Evolutionary conservation across 2,797 vertebrate genomes (phyloP), one percentile per base, ranked within the genome.

Genomic region (Chelmon rostratus): DNA sequence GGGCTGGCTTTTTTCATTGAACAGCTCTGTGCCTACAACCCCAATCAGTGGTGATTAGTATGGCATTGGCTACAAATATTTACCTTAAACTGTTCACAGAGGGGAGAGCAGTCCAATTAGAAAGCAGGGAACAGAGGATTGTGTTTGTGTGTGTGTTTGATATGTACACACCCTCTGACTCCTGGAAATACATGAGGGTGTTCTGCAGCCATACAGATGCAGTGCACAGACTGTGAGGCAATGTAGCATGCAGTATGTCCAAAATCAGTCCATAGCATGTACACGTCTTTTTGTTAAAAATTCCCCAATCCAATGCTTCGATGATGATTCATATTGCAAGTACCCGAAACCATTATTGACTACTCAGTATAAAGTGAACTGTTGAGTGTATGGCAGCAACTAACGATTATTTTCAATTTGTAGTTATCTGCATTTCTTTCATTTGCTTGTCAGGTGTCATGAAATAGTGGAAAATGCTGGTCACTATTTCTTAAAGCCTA

Each of bases 1-100:
- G 79, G 64, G 73, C 65, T 57, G 61, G 75, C 53, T 85, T 77
- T 78, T 89, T 91, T 91, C 91, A 91, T 68, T 88, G 87, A 93
- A 91, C 86, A 87, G 85, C 91, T 79, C 78, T 85, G 87, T 75
- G 87, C 80, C 88, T 85, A 76, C 68, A 88, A 79, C 88, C 88
- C 89, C 91, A 94, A 92, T 95, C 92, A 92, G 89, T 49, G 83
- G 81, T 94, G 93, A 95, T 95, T 95, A 95, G 92, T 77, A 88
- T 56, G 37, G 93, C 93, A 90, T 25, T 80, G 83, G 83, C 79
- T 87, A 77, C 91, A 94, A 94, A 95, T 95, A 94, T 95, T 95
- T 95, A 93, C 92, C 90, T 94, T 93, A 82, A 92, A 89, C 87
- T 90, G 82, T 88, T 93, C 88, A 68, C 68, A 64, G 69, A 86